Percentiles rank a stretch among this genome's conserved stretches.
Conservation (phyloP, 1,140 invertebrate species). For the Trichonephila clavipes region DNA sequence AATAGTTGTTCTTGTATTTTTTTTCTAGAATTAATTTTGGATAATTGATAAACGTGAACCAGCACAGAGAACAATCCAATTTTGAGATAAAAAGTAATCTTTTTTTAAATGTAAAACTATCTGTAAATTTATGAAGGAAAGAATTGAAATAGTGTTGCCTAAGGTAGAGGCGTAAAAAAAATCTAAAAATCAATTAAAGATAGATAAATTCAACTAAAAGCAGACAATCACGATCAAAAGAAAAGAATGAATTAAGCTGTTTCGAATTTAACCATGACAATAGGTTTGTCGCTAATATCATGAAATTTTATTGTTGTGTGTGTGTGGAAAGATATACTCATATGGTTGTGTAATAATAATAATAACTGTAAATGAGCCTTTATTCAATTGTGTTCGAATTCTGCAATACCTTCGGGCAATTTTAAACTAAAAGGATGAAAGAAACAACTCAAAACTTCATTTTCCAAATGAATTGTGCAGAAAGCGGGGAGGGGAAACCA, state of each 20-base stretch:
- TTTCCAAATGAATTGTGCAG: neutral
- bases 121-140: neutral
- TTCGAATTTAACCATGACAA: neutral
- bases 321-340: conserved; percentile 5
- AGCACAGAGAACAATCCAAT: no score
- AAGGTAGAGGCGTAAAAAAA: neutral
- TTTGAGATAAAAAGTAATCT: no score
- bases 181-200: no score
- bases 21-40: no score
- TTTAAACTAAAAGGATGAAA: neutral
- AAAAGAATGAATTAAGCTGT: neutral
- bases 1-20: no score
- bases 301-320: neutral
- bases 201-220: no score
- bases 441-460: neutral
- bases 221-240: neutral
- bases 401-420: neutral
- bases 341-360: neutral
- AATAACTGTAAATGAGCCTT: neutral
- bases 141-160: neutral
- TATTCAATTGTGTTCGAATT: neutral
- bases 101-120: neutral
- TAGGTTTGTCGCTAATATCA: neutral
- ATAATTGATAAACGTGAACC: no score
- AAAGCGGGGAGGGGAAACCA: neutral